A percentile compares a stretch with the other conserved stretches of the same genome.
Evolutionary conservation across 2,797 vertebrate species (phyloP).

Genomic region (Pteronotus mesoamericanus): DNA sequence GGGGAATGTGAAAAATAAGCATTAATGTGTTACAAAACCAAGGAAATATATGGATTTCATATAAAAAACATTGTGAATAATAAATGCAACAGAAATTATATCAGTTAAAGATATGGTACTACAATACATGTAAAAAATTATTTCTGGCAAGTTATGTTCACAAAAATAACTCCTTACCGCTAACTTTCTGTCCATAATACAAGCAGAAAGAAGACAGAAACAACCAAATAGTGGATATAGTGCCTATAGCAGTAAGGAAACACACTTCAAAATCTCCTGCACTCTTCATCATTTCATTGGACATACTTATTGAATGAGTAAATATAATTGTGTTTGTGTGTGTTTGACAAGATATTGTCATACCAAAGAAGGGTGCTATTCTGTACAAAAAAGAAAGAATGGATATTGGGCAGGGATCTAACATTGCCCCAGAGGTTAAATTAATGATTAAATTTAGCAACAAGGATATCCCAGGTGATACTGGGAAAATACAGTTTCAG

Average conservation of each 20-base stretch:
- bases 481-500: background rate
- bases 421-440: background rate
- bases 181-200: background rate
- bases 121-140: too few relatives aligned
- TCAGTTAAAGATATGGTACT: background rate
- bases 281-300: background rate
- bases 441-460: background rate
- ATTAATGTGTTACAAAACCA: background rate
- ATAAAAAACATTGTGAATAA: background rate
- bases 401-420: background rate
- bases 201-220: background rate
- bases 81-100: background rate
- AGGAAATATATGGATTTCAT: background rate
- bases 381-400: background rate
- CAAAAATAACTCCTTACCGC: background rate
- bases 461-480: too few relatives aligned
- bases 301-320: background rate
- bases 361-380: background rate
- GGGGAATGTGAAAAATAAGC: background rate
- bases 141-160: background rate
- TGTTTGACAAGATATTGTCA: background rate
- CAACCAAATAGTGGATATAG: background rate
- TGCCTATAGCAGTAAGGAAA: background rate
- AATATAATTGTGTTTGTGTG: background rate
- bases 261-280: background rate